Base-by-base conservation (phyloP, 1,140 invertebrate species). In the Armadillidium nasatum region DNA sequence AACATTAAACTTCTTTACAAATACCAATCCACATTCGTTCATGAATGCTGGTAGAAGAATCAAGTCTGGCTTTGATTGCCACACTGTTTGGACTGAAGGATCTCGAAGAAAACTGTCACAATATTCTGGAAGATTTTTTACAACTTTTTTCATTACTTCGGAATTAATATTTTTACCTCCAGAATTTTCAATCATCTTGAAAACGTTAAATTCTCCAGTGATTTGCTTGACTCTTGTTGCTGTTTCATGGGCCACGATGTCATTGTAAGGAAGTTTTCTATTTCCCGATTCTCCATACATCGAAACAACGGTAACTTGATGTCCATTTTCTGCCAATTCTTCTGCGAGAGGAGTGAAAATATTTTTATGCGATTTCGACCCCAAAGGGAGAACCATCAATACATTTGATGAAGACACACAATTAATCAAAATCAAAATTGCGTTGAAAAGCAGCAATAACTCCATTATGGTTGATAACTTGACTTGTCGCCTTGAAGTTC, bases 231-330 rank as follows among this genome's bases (percentile, higher is more conserved):
- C 69, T 10, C 72, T 67, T 45, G 71, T 44, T 73, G 73, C 75
- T 43, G 79, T 75, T 3, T 66, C 73, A n/a, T 50, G 44, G 60
- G 79, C 79, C 2, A 76, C 77, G 43, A 82, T 80, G 72, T 82
- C 81, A 43, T 76, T 82, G 72, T 77, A 82, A 60, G 77, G 67
- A 44, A 22, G 44, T 83, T 74, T 0, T 85, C 85, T 72, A 83
- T 54, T 4, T 82, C 44, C n/a, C 21, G 75, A 76, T 33, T 33
- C 33, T 33, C 33, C 33, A 54, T 80, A 77, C 44, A 80, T 77
- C 0, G 86, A 88, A 3, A 90, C 86, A 0, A 88, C 85, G 10
- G 88, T 89, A 3, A 90, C 86, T 78, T 89, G 85, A 80, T 90
- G 89, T 2, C 89, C 89, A 72, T 87, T 85, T 0, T 82, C 76